phyloP scores from a whole-genome alignment of 2,888 invertebrate species.

The Formica aserva region DNA sequence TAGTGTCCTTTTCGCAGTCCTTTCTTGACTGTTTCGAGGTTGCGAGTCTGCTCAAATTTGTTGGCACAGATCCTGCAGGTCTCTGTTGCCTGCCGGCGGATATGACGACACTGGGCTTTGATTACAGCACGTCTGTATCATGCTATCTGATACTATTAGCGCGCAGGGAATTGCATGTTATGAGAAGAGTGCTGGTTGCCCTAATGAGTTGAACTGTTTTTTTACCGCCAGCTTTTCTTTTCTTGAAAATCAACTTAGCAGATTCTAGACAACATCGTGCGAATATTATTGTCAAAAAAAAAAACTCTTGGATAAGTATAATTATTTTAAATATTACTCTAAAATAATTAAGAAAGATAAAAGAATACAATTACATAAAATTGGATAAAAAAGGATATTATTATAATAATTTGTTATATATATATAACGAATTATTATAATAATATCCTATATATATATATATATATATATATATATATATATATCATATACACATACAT shows the following conservation, averaged over 20 bases:
- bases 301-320: neutral
- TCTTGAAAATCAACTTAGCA: neutral
- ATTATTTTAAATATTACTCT: neutral
- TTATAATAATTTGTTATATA: neutral
- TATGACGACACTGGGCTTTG: slow-evolving; percentile 35
- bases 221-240: slow-evolving; percentile 5
- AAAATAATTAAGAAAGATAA: neutral
- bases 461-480: too few species aligned
- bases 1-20: neutral
- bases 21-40: slow-evolving; percentile 19
- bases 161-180: slow-evolving; percentile 34
- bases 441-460: neutral
- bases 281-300: neutral
- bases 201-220: slow-evolving; percentile 10
- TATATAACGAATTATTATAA: neutral
- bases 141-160: slow-evolving; percentile 40
- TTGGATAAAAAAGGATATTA: neutral
- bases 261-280: neutral
- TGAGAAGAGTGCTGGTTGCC: slow-evolving; percentile 26
- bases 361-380: neutral
- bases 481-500: too few species aligned
- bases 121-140: slow-evolving; percentile 31
- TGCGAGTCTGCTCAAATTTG: slow-evolving; percentile 57
- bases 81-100: slow-evolving; percentile 7
- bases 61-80: slow-evolving; percentile 39